Conservation (phyloP, 2,888 invertebrate species). For the Drosophila neotestacea region DNA sequence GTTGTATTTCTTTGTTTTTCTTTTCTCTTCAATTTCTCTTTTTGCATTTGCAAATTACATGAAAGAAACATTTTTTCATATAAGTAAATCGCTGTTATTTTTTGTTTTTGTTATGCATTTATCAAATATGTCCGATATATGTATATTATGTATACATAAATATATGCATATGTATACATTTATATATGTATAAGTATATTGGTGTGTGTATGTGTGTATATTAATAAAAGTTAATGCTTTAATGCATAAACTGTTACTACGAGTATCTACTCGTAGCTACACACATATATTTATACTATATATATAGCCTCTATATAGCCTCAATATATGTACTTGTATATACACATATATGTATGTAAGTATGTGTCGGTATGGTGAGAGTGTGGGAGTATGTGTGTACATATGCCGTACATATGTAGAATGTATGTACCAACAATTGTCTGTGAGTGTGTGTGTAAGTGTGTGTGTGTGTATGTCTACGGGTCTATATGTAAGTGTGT, state of each 20-base stretch:
- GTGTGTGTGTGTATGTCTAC: slow-evolving; percentile 19
- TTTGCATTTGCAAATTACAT: slow-evolving; percentile 41
- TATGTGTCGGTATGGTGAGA: slow-evolving; percentile 1
- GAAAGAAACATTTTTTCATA: slow-evolving; percentile 57
- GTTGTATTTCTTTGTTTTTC: slow-evolving; percentile 24
- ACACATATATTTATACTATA: slow-evolving; percentile 44
- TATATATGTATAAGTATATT: slow-evolving; percentile 32
- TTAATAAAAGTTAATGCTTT: slow-evolving; percentile 61
- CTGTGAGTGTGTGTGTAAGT: slow-evolving; percentile 25
- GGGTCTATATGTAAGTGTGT: slow-evolving; percentile 17
- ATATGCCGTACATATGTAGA: slow-evolving; percentile 74
- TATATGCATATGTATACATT: slow-evolving; percentile 37
- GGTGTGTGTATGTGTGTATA: slow-evolving; percentile 42
- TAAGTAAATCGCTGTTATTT: slow-evolving; percentile 77
- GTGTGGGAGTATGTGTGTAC: slow-evolving; percentile 22
- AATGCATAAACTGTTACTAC: slow-evolving; percentile 71
- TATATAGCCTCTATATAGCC: slow-evolving; percentile 51
- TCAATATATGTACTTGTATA: slow-evolving; percentile 45
- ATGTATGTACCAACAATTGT: slow-evolving; percentile 75
- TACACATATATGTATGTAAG: slow-evolving; percentile 33
- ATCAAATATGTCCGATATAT: slow-evolving; percentile 41
- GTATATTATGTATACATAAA: slow-evolving; percentile 12
- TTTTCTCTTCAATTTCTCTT: slow-evolving; percentile 4
- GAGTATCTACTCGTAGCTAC: slow-evolving; percentile 35
- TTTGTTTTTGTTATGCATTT: slow-evolving; percentile 32